phyloP scores from a whole-genome alignment of 64 coral and sea anemone genomes.

The Montipora sp. region DNA sequence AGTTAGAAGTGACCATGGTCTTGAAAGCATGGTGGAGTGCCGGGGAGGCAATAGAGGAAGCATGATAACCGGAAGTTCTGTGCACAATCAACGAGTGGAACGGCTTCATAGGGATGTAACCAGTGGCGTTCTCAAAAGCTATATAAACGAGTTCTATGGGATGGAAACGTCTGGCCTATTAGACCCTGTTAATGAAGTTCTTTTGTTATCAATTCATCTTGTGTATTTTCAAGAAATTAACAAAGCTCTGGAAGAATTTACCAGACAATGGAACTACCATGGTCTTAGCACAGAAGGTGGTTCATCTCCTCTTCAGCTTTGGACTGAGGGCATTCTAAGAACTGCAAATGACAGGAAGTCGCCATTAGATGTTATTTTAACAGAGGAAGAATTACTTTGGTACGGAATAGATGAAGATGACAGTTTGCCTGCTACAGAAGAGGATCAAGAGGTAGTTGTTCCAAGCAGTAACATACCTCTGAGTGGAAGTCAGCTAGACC shows the following conservation, averaged over 20 bases:
- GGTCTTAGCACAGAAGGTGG: slow-evolving; percentile 35
- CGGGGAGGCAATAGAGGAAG: slow-evolving; percentile 53
- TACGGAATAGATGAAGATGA: not conserved
- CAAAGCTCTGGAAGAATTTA: slow-evolving; percentile 59
- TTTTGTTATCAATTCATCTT: slow-evolving; percentile 49
- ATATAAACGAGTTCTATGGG: slow-evolving; percentile 30
- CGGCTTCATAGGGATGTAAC: slow-evolving; percentile 50
- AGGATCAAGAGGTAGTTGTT: slow-evolving; percentile 25
- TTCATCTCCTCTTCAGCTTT: slow-evolving; percentile 64
- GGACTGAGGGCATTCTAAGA: slow-evolving; percentile 55
- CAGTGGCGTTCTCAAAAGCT: slow-evolving; percentile 34
- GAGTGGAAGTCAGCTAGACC: slow-evolving; percentile 32
- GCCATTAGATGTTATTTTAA: not conserved
- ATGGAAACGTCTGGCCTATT: slow-evolving; percentile 45
- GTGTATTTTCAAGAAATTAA: slow-evolving; percentile 47
- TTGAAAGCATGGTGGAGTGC: slow-evolving; percentile 53
- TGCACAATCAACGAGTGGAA: slow-evolving; percentile 59
- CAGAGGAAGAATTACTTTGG: not conserved
- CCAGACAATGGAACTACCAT: slow-evolving; percentile 69
- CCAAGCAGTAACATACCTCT: slow-evolving; percentile 17
- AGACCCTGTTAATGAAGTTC: slow-evolving; percentile 50
- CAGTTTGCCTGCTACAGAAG: not conserved
- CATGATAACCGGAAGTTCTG: slow-evolving; percentile 41
- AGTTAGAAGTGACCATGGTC: slow-evolving; percentile 60
- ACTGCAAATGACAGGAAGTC: slow-evolving; percentile 7